Percentiles rank a stretch among this genome's conserved stretches.
These are phyloP conservation scores for Macrochelys suwanniensis DNA, from an alignment of 2,797 vertebrate species.

Conservation along the genomic window DNA sequence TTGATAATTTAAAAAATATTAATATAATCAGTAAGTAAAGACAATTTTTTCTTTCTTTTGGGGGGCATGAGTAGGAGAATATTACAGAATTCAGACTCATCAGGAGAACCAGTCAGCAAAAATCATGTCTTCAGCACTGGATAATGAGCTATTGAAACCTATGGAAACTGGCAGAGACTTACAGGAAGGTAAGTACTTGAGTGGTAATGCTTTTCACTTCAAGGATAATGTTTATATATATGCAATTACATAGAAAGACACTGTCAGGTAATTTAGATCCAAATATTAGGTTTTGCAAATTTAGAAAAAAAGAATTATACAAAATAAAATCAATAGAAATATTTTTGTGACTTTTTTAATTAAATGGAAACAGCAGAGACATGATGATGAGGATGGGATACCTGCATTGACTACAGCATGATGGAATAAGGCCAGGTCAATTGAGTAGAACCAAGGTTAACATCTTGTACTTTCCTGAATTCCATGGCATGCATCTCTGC, in stretches of 20 bases:
- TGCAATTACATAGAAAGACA: background rate
- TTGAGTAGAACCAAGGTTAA: background rate
- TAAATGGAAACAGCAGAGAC: background rate
- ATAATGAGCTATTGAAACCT: constrained; percentile 70
- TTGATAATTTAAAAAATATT: background rate
- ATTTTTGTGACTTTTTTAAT: background rate
- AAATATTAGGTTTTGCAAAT: background rate
- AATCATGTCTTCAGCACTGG: background rate
- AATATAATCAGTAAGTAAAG: constrained; percentile 25
- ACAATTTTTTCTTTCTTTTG: background rate
- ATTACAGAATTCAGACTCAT: constrained; percentile 76
- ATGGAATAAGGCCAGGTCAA: background rate
- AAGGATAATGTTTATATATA: constrained; percentile 10
- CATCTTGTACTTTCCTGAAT: background rate
- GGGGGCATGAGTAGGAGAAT: constrained; percentile 75
- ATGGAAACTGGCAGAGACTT: constrained; percentile 70
- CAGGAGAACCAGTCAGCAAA: constrained; percentile 46
- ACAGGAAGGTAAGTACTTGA: constrained; percentile 78
- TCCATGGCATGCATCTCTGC: background rate
- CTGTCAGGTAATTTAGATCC: background rate
- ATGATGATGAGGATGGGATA: background rate
- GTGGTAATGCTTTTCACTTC: background rate
- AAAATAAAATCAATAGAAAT: background rate
- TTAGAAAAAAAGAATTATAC: background rate
- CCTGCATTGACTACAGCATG: background rate